Base-by-base conservation (phyloP, 2,797 vertebrate genomes). In the Rhyacichthys aspro region DNA sequence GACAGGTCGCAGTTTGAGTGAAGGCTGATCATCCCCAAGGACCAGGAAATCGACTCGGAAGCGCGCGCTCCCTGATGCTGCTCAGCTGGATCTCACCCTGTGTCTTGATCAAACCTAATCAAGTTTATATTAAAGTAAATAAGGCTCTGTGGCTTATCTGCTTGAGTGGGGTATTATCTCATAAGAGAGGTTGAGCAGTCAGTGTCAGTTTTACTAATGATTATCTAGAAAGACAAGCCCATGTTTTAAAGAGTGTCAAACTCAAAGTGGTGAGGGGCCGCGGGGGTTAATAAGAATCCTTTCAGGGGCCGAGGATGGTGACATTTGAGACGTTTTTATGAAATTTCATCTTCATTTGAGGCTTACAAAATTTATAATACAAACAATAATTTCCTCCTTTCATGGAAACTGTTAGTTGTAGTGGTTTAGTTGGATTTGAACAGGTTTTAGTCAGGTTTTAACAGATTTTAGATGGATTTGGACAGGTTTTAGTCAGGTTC, bases 41-140 rank as follows among this genome's bases (percentile, higher is more conserved):
- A 56, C 50, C 47, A 12, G 38, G 39, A 58, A 72, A 69, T 66
- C 63, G 50, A 23, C 52, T 39, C 15, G 36, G 54, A 18, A 55
- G 55, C 63, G 55, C 61, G 67, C 39, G 37, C 37, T 42, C 8
- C 3, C 8, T 36, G 59, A 56, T 44, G 32, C 18, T 44, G 41
- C 10, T 59, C 54, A 32, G 9, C 18, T 50, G 70, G 15, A n/a
- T 46, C 32, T 12, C 36, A 28, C 59, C 12, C n/a, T 28, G 43
- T 67, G 15, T 9, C 67, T 67, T 63, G 15, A 62, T 60, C n/a
- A 55, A 52, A 63, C 18, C 48, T 17, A 15, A 59, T 16, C 28
- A 63, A 49, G 33, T 58, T 63, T 39, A 18, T 45, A 18, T 45
- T 59, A 17, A 15, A 17, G 28, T 33, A 59, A 46, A 32, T 47